These are phyloP conservation scores for Neoarius graeffei DNA, from an alignment of 2,113 vertebrate species.

Conservation along the genomic window DNA sequence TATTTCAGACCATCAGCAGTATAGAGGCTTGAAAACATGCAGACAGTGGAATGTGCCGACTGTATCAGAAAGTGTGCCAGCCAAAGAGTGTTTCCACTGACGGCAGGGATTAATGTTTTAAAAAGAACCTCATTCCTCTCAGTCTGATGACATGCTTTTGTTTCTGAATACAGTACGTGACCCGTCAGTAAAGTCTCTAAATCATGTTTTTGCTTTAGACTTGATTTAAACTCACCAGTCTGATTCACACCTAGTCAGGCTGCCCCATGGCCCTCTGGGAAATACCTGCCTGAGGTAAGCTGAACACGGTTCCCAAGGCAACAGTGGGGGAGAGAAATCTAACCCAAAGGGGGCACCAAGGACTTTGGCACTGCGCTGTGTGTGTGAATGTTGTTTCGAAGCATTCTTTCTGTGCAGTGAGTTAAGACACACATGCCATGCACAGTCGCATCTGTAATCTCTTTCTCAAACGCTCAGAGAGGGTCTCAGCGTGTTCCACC, in stretches of 20 bases:
- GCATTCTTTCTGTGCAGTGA: slow-evolving; percentile 16
- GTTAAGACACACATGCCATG: slow-evolving; percentile 50
- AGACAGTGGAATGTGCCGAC: background rate
- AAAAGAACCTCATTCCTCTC: slow-evolving; percentile 29
- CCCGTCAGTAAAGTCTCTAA: slow-evolving; percentile 6
- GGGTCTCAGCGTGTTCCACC: background rate
- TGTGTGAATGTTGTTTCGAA: background rate
- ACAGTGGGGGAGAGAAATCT: slow-evolving; percentile 57
- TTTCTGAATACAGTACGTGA: slow-evolving; percentile 19
- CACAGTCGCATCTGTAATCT: slow-evolving; percentile 50
- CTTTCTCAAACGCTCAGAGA: background rate
- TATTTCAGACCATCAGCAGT: background rate
- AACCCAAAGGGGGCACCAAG: slow-evolving; percentile 22
- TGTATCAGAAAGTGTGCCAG: background rate
- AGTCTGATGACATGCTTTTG: slow-evolving; percentile 26
- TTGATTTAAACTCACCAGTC: background rate
- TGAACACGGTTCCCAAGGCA: slow-evolving; percentile 48
- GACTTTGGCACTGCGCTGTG: background rate
- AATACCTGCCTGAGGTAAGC: slow-evolving; percentile 50
- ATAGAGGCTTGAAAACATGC: background rate
- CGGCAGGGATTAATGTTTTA: slow-evolving; percentile 43
- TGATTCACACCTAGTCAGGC: slow-evolving; percentile 1
- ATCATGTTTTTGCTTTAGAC: slow-evolving; percentile 10
- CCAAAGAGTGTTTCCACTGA: background rate
- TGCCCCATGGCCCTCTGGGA: slow-evolving; percentile 41